A percentile compares a stretch with the other conserved stretches of the same genome.
Evolutionary conservation across 2,113 vertebrate genomes (phyloP).

Genomic region (Aldabrachelys gigantea): DNA sequence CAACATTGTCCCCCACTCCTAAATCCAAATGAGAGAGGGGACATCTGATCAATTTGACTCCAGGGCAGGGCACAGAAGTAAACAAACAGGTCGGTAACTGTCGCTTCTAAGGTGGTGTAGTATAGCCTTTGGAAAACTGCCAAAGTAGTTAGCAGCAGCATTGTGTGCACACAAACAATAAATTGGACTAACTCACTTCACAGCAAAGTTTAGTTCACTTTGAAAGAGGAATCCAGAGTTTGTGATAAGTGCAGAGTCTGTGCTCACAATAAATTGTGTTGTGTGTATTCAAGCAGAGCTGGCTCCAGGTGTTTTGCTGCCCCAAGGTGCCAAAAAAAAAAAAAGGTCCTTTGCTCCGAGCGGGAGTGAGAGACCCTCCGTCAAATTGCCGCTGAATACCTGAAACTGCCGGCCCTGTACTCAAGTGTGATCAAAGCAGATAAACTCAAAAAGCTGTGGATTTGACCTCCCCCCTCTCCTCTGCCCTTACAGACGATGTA

Average conservation of each 20-base stretch:
- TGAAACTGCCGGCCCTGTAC: neutral
- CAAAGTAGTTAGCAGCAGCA: neutral
- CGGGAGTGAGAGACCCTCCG: too few species aligned
- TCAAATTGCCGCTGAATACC: too few species aligned
- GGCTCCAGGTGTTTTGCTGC: too few species aligned
- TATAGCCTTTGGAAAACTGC: neutral
- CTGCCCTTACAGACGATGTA: neutral
- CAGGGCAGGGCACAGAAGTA: neutral
- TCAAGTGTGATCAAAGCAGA: neutral
- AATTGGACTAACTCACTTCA: neutral
- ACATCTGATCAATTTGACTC: neutral
- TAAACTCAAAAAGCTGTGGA: neutral
- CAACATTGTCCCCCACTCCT: neutral
- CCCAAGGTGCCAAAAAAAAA: too few species aligned
- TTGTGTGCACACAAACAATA: neutral
- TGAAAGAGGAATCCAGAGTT: neutral
- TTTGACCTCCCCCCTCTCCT: neutral
- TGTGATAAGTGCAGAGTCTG: neutral
- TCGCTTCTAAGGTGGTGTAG: neutral
- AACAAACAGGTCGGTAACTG: neutral
- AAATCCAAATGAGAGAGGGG: neutral
- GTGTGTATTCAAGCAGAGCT: neutral
- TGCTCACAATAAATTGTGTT: neutral
- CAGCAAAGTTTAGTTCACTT: neutral
- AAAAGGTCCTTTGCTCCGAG: too few species aligned